Conservation (phyloP, 2,113 vertebrate genomes). For the Benitochromis conjunctus region DNA sequence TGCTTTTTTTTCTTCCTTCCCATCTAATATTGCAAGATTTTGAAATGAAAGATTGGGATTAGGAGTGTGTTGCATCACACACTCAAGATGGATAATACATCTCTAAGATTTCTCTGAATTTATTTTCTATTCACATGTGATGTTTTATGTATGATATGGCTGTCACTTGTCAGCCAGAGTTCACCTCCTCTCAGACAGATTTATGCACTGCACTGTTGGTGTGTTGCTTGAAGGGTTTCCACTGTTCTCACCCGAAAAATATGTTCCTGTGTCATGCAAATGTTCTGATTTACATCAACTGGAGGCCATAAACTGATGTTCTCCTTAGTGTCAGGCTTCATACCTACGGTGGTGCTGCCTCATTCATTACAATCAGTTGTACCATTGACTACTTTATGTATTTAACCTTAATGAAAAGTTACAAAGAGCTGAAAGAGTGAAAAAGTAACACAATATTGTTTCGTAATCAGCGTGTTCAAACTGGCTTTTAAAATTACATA, state of each 20-base stretch:
- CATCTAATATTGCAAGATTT: background rate
- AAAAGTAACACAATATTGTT: background rate
- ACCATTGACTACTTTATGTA: background rate
- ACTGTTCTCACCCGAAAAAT: slow-evolving; percentile 1
- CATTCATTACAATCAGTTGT: background rate
- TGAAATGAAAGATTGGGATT: slow-evolving; percentile 8
- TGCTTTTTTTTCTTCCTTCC: background rate
- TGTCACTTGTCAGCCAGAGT: slow-evolving; percentile 50
- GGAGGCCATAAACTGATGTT: background rate
- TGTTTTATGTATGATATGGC: slow-evolving; percentile 55
- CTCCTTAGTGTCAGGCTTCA: background rate
- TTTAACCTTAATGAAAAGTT: background rate
- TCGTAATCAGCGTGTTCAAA: background rate
- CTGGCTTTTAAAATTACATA: background rate
- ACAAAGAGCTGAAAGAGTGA: background rate
- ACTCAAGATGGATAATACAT: background rate
- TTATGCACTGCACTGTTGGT: slow-evolving; percentile 2
- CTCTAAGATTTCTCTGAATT: slow-evolving; percentile 19
- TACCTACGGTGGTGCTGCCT: background rate
- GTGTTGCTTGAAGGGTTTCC: slow-evolving; percentile 1
- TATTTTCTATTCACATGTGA: slow-evolving; percentile 3
- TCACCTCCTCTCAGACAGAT: slow-evolving; percentile 33
- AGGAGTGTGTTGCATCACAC: slow-evolving; percentile 26
- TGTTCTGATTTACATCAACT: slow-evolving; percentile 10
- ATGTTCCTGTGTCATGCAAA: slow-evolving; percentile 12